Percentiles rank a stretch among this genome's conserved stretches.
Evolutionary conservation across 1,140 invertebrate genomes (phyloP).

Genomic region (Drosophila sucinea): DNA sequence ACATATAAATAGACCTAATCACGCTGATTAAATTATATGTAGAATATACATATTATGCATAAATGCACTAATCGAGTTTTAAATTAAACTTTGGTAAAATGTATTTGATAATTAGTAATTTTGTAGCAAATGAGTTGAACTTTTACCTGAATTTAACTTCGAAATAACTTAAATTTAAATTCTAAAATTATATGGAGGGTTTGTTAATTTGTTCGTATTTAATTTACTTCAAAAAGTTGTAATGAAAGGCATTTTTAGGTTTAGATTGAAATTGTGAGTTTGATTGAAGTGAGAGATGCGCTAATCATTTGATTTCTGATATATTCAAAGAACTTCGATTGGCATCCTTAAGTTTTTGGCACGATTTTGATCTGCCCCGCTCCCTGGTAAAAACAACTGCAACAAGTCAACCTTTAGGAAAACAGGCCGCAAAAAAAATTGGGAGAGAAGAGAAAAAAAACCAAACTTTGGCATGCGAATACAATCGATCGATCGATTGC

Average conservation of each 20-base stretch:
- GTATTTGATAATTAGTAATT: too few relatives aligned
- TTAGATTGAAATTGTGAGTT: neutral
- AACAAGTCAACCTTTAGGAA: slow-evolving; percentile 39
- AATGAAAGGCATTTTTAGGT: neutral
- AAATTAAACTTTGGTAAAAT: too few relatives aligned
- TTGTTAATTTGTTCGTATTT: too few relatives aligned
- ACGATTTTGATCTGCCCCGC: neutral
- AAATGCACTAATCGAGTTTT: too few relatives aligned
- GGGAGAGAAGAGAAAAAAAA: slow-evolving; percentile 19
- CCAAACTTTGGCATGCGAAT: slow-evolving; percentile 59
- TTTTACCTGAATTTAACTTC: too few relatives aligned
- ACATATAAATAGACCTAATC: too few relatives aligned
- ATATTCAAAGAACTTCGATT: neutral
- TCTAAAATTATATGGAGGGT: too few relatives aligned
- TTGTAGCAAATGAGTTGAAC: too few relatives aligned
- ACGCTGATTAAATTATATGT: too few relatives aligned
- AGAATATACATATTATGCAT: too few relatives aligned
- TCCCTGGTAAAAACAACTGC: neutral
- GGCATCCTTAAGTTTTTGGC: slow-evolving; percentile 5
- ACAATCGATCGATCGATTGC: slow-evolving; percentile 42
- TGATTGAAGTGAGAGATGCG: neutral
- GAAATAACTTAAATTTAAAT: too few relatives aligned
- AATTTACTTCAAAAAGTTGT: too few relatives aligned
- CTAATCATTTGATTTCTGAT: slow-evolving; percentile 3
- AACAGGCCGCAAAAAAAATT: neutral